Evolutionary conservation across 2,113 vertebrate genomes (phyloP).

Genomic region (Paralichthys olivaceus): DNA sequence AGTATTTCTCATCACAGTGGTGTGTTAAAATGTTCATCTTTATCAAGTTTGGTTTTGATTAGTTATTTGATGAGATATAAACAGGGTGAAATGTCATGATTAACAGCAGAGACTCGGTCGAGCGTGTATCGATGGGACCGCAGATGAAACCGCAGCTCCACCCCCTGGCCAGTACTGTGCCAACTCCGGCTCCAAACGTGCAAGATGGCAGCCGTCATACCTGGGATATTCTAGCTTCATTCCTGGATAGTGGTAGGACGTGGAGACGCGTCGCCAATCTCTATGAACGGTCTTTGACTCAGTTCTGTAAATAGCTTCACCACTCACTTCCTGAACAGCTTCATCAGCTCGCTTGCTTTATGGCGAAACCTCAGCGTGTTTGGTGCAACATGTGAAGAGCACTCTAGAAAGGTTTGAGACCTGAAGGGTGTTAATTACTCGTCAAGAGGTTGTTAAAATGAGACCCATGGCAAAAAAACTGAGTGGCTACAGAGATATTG

Average conservation of each 20-base stretch:
- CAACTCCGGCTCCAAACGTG: neutral
- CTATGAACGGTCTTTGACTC: neutral
- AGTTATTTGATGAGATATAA: too few relatives aligned
- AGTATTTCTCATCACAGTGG: too few relatives aligned
- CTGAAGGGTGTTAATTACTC: conserved; percentile 76
- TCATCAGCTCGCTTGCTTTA: conserved; percentile 46
- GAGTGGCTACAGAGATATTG: conserved; percentile 30
- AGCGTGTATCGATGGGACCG: too few relatives aligned
- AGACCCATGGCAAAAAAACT: conserved; percentile 49
- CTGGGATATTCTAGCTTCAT: neutral
- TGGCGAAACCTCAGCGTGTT: conserved; percentile 45
- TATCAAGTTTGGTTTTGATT: too few relatives aligned
- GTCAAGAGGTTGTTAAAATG: conserved; percentile 76
- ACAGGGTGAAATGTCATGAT: too few relatives aligned
- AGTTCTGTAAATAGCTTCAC: conserved; percentile 23
- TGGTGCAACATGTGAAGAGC: conserved; percentile 65
- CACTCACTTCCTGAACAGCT: conserved; percentile 23
- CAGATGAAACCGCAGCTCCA: too few relatives aligned
- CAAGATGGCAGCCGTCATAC: neutral
- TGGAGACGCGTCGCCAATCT: neutral
- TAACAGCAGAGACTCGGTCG: too few relatives aligned
- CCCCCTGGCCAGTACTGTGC: too few relatives aligned
- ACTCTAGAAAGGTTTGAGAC: conserved; percentile 64
- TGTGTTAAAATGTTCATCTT: too few relatives aligned
- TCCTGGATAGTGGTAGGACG: neutral